These are phyloP conservation scores for Epinotia nisella DNA, from an alignment of 2,888 invertebrate genomes.

Conservation along the genomic window DNA sequence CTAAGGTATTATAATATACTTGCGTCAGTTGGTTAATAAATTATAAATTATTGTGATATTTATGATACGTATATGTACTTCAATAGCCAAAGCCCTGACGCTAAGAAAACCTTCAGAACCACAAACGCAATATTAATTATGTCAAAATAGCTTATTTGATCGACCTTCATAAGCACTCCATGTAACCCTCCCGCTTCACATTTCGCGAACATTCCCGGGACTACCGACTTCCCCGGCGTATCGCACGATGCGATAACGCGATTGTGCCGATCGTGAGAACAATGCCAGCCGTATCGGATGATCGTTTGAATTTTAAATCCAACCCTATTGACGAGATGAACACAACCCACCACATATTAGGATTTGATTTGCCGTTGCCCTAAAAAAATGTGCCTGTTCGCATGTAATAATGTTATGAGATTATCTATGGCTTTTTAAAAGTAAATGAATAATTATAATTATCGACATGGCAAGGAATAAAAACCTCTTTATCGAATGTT, in stretches of 20 bases:
- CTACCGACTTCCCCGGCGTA: conserved; percentile 50
- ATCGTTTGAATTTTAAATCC: conserved; percentile 64
- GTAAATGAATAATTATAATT: no score
- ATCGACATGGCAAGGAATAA: no score
- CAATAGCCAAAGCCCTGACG: no score
- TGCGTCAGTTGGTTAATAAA: no score
- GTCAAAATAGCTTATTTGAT: no score
- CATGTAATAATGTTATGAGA: background rate
- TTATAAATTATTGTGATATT: no score
- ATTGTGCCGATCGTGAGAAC: conserved; percentile 46
- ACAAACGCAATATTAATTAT: no score
- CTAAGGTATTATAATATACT: no score
- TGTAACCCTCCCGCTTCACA: conserved; percentile 16
- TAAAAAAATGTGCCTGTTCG: background rate
- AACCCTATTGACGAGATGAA: conserved; percentile 20
- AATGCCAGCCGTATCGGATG: conserved; percentile 55
- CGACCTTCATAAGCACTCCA: conserved; percentile 6
- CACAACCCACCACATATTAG: background rate
- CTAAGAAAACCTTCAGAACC: no score
- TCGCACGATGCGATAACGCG: conserved; percentile 49
- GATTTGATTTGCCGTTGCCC: background rate
- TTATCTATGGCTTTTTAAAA: no score
- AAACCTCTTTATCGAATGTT: no score
- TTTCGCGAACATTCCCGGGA: conserved; percentile 55
- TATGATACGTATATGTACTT: no score